Evolutionary conservation across 2,113 vertebrate genomes (phyloP).

Genomic region (Oryzias curvinotus): DNA sequence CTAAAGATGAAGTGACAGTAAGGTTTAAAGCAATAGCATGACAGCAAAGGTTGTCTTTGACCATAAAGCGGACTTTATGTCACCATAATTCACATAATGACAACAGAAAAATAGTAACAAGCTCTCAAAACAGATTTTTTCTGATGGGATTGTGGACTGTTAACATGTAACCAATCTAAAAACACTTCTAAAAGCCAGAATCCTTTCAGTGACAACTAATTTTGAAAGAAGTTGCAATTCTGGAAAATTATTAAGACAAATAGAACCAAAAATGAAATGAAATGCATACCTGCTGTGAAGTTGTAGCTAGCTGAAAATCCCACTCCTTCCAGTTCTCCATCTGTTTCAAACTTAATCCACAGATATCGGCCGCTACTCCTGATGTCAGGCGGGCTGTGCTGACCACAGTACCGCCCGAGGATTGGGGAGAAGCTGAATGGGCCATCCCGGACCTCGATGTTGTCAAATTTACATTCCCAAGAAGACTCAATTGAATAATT

Average conservation of each 20-base stretch:
- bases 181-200: constrained; percentile 30
- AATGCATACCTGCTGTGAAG: constrained; percentile 91
- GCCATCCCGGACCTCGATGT: constrained; percentile 98
- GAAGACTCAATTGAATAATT: constrained; percentile 98
- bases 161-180: constrained; percentile 57
- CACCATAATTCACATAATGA: constrained; percentile 13
- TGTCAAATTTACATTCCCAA: constrained; percentile 99
- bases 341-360: constrained; percentile 99
- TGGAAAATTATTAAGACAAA: constrained; percentile 12
- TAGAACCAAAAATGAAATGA: background rate
- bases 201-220: constrained; percentile 25
- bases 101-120: constrained; percentile 12
- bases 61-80: constrained; percentile 1
- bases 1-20: constrained; percentile 28
- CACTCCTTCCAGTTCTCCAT: constrained; percentile 95
- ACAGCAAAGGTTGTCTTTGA: constrained; percentile 36
- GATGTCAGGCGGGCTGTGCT: constrained; percentile 94
- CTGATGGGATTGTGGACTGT: constrained; percentile 47
- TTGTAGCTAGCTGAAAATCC: constrained; percentile 98
- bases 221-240: too few relatives aligned
- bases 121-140: constrained; percentile 23
- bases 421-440: constrained; percentile 98
- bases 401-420: constrained; percentile 96
- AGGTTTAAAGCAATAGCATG: constrained; percentile 21
- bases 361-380: constrained; percentile 97